Base-by-base conservation (phyloP, 2,113 vertebrate genomes). In the Cygnus atratus region DNA sequence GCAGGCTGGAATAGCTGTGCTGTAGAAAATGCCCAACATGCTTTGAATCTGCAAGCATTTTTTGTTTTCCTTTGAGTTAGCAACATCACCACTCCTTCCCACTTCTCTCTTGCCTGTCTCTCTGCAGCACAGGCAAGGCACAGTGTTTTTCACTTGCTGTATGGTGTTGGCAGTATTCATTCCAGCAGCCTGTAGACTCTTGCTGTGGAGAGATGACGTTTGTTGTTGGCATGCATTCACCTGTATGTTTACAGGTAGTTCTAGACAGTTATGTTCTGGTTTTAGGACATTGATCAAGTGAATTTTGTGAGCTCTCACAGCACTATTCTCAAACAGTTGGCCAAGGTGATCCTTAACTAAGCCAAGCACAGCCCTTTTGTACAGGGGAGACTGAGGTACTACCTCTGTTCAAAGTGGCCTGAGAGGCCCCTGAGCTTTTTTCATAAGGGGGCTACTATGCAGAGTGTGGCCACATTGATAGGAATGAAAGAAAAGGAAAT, bases 151-250 rank as follows among this genome's bases (percentile, higher is more conserved):
- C 26, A 55, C 3, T 67, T 65, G 39, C 50, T 41, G 2, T 26
- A 26, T 14, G 25, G 11, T 61, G 11, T 37, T 50, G 19, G 24
- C 11, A 17, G 13, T 7, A 15, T 39, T 43, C 3, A 1, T 18
- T 48, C 12, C 29, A 3, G 8, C 16, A 28, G 16, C 6, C 39
- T 67, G 35, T 33, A 67, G 13, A 48, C 6, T 39, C 24, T 2
- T 3, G 1, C 6, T 31, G 6, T 18, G 31, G 8, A 74, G 8
- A 28, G 17, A 17, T 6, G 20, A 2, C 2, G 3, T 17, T 67
- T 50, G 52, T 5, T 33, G 44, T 41, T 72, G 26, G 11, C 18
- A 35, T 10, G 9, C 0, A 1, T 8, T 19, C 16, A 14, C 28
- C 3, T 2, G 6, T 41, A 3, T 4, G 1, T 8, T 52, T 41